phyloP scores from a whole-genome alignment of 2,113 vertebrate species.

The Toxotes jaculatrix region DNA sequence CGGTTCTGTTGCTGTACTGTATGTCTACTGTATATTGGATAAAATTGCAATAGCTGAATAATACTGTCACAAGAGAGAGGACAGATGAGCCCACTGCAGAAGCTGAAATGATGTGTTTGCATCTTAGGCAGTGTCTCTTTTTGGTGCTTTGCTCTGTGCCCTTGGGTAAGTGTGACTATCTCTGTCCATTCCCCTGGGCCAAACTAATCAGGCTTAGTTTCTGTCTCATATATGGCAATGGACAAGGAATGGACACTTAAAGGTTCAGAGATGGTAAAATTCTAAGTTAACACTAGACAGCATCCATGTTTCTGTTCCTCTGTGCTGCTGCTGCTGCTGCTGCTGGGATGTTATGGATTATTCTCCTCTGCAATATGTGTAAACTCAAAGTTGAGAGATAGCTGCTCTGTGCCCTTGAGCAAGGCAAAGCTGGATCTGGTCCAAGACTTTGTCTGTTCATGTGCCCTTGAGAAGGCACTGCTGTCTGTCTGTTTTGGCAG shows the following conservation, averaged over 20 bases:
- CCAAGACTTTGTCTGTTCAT: constrained; percentile 48
- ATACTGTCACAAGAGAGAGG: constrained; percentile 26
- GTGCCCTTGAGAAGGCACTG: constrained; percentile 59
- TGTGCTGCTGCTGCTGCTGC: background rate
- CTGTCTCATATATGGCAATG: constrained; percentile 19
- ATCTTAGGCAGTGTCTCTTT: constrained; percentile 25
- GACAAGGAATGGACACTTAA: constrained; percentile 1
- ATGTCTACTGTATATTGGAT: background rate
- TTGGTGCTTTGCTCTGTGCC: constrained; percentile 36
- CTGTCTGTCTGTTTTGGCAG: constrained; percentile 65
- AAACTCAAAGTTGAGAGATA: constrained; percentile 39
- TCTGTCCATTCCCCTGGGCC: constrained; percentile 1
- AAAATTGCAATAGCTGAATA: background rate
- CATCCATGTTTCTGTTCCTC: background rate
- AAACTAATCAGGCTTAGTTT: constrained; percentile 35
- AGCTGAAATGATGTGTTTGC: constrained; percentile 34
- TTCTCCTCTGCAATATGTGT: constrained; percentile 4
- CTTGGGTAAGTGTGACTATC: constrained; percentile 37
- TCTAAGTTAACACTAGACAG: background rate
- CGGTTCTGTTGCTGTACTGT: background rate
- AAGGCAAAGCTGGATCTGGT: constrained; percentile 38
- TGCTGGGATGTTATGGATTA: constrained; percentile 26
- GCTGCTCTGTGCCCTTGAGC: constrained; percentile 39
- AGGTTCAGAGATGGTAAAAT: constrained; percentile 9
- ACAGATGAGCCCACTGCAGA: background rate